Percentiles rank a stretch among this genome's conserved stretches.
phyloP scores from a whole-genome alignment of 2,888 invertebrate genomes.

The Drosophila koepferae region DNA sequence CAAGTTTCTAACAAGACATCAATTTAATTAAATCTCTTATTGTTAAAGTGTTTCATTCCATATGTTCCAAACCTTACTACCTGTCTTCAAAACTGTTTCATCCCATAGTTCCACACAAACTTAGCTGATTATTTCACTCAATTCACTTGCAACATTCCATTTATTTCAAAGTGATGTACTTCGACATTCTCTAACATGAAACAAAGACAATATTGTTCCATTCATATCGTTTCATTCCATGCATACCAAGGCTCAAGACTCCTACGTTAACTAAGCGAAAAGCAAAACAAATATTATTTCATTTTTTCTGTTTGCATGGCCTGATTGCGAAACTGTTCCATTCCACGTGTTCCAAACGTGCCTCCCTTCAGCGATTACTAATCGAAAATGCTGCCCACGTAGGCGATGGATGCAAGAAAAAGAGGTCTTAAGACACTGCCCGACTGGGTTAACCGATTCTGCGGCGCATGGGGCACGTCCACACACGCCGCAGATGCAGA shows the following conservation, averaged over 20 bases:
- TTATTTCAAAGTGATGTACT: not conserved
- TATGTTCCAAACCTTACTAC: not conserved
- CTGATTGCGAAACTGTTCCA: slow-evolving; percentile 12
- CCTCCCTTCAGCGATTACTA: slow-evolving; percentile 18
- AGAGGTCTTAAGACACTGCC: slow-evolving; percentile 26
- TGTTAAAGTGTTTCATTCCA: not conserved
- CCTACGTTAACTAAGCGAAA: not conserved
- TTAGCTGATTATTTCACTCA: not conserved
- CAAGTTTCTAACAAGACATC: not conserved
- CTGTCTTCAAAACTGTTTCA: too few species aligned
- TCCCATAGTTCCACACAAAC: not conserved
- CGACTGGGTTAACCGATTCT: slow-evolving; percentile 26
- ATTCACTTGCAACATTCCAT: not conserved
- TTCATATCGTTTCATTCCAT: not conserved
- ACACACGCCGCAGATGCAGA: slow-evolving; percentile 31
- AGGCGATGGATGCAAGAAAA: slow-evolving; percentile 1
- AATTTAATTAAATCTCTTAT: not conserved
- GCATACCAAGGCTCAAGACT: not conserved
- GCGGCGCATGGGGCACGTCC: slow-evolving; percentile 38
- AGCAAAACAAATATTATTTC: not conserved
- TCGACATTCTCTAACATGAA: not conserved
- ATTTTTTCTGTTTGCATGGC: not conserved
- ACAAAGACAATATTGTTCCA: not conserved
- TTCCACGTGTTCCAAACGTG: slow-evolving; percentile 20
- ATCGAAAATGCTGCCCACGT: slow-evolving; percentile 72